phyloP scores from a whole-genome alignment of 92 coral and sea anemone species.

The Parazoanthus atlanticus region DNA sequence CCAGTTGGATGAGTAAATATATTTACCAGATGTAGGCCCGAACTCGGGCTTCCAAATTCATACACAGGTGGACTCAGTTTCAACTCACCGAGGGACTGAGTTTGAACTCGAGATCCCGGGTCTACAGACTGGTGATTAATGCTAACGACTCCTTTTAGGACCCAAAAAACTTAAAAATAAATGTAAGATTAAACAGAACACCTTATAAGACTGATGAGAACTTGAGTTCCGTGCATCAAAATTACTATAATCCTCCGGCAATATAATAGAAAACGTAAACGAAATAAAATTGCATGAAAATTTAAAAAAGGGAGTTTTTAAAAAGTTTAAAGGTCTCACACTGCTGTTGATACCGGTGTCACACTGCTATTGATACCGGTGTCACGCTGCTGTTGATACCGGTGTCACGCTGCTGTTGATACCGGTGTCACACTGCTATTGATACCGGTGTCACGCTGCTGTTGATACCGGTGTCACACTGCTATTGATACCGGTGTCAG shows the following conservation, averaged over 20 bases:
- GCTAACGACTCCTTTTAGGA: not conserved
- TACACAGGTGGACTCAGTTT: not conserved
- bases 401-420: too few relatives aligned
- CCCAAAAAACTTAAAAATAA: not conserved
- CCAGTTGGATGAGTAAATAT: not conserved
- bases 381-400: too few relatives aligned
- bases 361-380: too few relatives aligned
- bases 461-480: too few relatives aligned
- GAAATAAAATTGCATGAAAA: not conserved
- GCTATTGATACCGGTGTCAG: too few relatives aligned
- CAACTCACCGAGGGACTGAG: not conserved
- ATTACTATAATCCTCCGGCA: not conserved
- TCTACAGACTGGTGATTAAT: not conserved
- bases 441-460: too few relatives aligned
- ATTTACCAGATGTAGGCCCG: not conserved
- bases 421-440: too few relatives aligned
- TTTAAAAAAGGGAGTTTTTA: too few relatives aligned
- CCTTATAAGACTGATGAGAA: not conserved
- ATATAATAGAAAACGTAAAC: conserved; percentile 2
- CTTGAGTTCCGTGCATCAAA: not conserved
- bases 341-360: too few relatives aligned
- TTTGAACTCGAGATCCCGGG: not conserved
- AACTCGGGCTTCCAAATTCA: not conserved
- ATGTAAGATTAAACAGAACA: not conserved
- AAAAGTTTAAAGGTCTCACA: too few relatives aligned